Conservation (phyloP, 2,888 invertebrate genomes). For the Archaeoteleia sp. region DNA sequence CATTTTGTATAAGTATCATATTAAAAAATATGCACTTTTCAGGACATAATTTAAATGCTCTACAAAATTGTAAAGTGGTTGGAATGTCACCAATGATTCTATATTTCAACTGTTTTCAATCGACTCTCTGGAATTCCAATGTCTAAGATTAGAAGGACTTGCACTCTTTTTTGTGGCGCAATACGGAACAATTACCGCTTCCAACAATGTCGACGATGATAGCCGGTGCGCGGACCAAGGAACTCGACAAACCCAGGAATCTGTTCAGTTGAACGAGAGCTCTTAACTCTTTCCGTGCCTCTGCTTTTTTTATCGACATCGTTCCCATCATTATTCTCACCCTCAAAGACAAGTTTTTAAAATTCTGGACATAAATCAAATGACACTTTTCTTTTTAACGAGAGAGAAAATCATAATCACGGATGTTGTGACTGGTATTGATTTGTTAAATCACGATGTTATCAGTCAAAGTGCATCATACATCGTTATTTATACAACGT, state of each 20-base stretch:
- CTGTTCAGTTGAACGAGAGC: not conserved
- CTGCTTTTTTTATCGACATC: no score
- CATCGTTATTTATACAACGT: constrained; percentile 17
- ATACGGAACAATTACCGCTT: constrained; percentile 2
- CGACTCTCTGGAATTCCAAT: constrained; percentile 19
- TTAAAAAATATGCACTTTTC: not conserved
- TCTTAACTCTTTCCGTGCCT: constrained; percentile 11
- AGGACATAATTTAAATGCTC: constrained; percentile 11
- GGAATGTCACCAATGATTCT: constrained; percentile 11
- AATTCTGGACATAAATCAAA: no score
- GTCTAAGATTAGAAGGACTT: constrained; percentile 7
- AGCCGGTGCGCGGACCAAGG: constrained; percentile 1
- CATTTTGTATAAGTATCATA: constrained; percentile 21
- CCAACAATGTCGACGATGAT: constrained; percentile 7
- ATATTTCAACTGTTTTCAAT: constrained; percentile 4
- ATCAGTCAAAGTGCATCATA: constrained; percentile 26
- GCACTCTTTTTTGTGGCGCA: constrained; percentile 1
- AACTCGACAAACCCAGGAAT: constrained; percentile 5
- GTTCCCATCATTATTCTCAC: constrained; percentile 5
- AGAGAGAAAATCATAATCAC: no score
- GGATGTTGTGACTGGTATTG: no score
- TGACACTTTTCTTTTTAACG: no score
- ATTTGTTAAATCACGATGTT: constrained; percentile 27
- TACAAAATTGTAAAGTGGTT: constrained; percentile 7
- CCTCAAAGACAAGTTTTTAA: no score